These are phyloP conservation scores for Agrilus biguttatus DNA, from an alignment of 2,888 invertebrate genomes.

Conservation along the genomic window DNA sequence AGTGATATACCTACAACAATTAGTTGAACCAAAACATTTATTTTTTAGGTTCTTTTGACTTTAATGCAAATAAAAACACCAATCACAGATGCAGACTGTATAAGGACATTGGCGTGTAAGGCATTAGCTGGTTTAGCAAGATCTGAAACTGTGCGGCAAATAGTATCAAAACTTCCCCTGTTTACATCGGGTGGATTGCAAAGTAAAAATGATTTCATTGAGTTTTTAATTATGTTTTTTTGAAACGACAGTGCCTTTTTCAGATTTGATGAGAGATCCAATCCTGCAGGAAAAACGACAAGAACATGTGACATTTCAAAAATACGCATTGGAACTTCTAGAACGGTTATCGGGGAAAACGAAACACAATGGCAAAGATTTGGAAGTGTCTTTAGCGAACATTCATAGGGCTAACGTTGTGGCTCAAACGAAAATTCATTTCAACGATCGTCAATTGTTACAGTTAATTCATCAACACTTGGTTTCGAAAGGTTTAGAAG, in stretches of 20 bases:
- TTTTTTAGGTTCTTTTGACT: constrained; percentile 57
- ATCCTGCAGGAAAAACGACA: constrained; percentile 91
- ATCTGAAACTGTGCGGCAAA: constrained; percentile 87
- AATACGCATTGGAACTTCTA: constrained; percentile 79
- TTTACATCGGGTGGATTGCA: constrained; percentile 89
- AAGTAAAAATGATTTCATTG: constrained; percentile 33
- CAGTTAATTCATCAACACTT: constrained; percentile 86
- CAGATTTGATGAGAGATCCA: constrained; percentile 88
- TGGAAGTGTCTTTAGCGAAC: constrained; percentile 76
- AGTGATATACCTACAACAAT: too few species aligned
- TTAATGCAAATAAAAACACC: constrained; percentile 86
- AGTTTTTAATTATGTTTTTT: not conserved
- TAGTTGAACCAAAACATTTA: not conserved
- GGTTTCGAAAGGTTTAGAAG: constrained; percentile 53
- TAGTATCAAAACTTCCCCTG: constrained; percentile 86
- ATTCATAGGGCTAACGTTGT: constrained; percentile 91
- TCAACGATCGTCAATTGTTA: constrained; percentile 83
- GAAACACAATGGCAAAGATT: constrained; percentile 62
- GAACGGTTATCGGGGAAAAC: constrained; percentile 84
- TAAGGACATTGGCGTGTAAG: constrained; percentile 84
- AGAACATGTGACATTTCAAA: constrained; percentile 92
- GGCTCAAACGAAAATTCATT: constrained; percentile 89
- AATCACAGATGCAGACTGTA: constrained; percentile 91
- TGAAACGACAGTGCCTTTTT: constrained; percentile 13
- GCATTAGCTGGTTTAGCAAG: constrained; percentile 86